Evolutionary conservation across 1,140 invertebrate species (phyloP).

Genomic region (Heliconius himera): DNA sequence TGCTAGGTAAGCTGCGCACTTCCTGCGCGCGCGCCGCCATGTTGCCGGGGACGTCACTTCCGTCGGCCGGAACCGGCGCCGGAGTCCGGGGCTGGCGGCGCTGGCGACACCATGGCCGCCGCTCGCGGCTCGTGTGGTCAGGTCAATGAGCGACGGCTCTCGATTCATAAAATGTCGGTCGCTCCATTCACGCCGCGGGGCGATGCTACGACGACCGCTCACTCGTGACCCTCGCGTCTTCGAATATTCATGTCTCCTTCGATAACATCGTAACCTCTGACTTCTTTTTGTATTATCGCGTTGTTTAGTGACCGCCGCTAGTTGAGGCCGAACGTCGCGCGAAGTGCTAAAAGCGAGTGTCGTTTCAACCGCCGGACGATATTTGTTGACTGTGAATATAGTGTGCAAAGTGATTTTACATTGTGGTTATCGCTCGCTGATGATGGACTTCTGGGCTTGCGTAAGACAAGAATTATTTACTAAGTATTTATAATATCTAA

Average conservation of each 20-base stretch:
- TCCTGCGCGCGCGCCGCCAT: constrained; percentile 79
- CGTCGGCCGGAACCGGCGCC: constrained; percentile 66
- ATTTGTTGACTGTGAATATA: constrained; percentile 68
- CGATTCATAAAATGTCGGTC: constrained; percentile 81
- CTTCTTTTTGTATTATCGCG: constrained; percentile 79
- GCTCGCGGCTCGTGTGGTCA: constrained; percentile 49
- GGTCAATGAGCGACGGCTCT: constrained; percentile 78
- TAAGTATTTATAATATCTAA: constrained; percentile 17
- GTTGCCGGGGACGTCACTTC: constrained; percentile 77
- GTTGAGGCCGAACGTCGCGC: constrained; percentile 65
- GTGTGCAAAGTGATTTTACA: constrained; percentile 69
- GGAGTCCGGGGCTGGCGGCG: constrained; percentile 50
- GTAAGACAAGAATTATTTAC: constrained; percentile 70
- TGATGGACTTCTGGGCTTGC: constrained; percentile 69
- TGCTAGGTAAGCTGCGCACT: constrained; percentile 80
- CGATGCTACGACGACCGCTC: constrained; percentile 74
- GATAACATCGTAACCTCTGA: constrained; percentile 80
- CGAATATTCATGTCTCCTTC: constrained; percentile 80
- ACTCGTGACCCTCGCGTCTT: constrained; percentile 80
- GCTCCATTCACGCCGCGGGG: constrained; percentile 77
- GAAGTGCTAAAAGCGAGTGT: constrained; percentile 69
- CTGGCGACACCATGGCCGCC: constrained; percentile 52
- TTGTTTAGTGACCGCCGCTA: constrained; percentile 71
- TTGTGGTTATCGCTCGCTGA: constrained; percentile 65
- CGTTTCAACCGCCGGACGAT: constrained; percentile 55